Evolutionary conservation across 2,888 invertebrate species (phyloP).

Genomic region (Alloscopus bannaensis): DNA sequence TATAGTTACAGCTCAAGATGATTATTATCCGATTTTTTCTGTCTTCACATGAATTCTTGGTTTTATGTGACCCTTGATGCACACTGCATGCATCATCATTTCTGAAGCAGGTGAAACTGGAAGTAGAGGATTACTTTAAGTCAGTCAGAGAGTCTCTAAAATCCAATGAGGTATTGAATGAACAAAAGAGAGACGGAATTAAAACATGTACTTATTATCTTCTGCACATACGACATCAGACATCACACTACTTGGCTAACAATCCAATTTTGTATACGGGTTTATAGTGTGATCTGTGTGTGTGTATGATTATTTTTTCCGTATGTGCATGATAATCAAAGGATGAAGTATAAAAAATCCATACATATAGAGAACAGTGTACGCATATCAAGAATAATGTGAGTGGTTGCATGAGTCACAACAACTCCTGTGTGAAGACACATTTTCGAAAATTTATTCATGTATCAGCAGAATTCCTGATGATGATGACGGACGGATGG

Average conservation of each 20-base stretch:
- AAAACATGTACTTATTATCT: slow-evolving; percentile 15
- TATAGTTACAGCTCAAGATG: slow-evolving; percentile 28
- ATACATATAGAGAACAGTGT: too few species aligned
- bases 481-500: slow-evolving; percentile 62
- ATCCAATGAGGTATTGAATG: too few species aligned
- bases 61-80: slow-evolving; percentile 41
- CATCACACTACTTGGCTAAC: slow-evolving; percentile 57
- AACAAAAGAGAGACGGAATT: slow-evolving; percentile 9
- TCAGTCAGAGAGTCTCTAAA: neutral
- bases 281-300: slow-evolving; percentile 48
- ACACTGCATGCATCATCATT: neutral
- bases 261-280: slow-evolving; percentile 44
- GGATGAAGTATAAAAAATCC: slow-evolving; percentile 53
- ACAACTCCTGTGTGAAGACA: slow-evolving; percentile 32
- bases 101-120: slow-evolving; percentile 64
- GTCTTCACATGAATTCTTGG: slow-evolving; percentile 46
- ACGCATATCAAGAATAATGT: too few species aligned
- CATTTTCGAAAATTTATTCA: slow-evolving; percentile 52
- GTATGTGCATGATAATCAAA: slow-evolving; percentile 45
- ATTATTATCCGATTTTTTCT: slow-evolving; percentile 46
- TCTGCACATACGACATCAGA: neutral
- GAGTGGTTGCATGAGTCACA: slow-evolving; percentile 62
- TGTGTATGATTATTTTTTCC: slow-evolving; percentile 30
- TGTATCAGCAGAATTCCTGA: slow-evolving; percentile 51
- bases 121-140: slow-evolving; percentile 30